Evolutionary conservation across 2,113 vertebrate genomes (phyloP).

Genomic region (Podocnemis expansa): DNA sequence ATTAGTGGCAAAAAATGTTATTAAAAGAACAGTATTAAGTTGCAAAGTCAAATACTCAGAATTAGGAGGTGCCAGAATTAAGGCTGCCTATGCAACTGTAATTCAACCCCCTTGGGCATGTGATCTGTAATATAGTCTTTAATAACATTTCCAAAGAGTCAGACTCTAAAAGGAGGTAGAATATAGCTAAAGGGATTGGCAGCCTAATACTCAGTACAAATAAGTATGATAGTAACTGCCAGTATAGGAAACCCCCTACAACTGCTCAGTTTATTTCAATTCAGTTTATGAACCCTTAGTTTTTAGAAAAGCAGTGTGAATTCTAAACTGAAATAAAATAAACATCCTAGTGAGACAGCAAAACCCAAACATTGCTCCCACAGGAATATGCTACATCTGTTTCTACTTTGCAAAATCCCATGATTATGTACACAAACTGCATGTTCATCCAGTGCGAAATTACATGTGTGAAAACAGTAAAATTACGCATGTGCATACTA

Average conservation of each 20-base stretch:
- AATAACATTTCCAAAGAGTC: background rate
- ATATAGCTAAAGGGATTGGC: background rate
- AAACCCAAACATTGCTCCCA: background rate
- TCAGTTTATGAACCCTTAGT: background rate
- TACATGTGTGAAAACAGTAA: background rate
- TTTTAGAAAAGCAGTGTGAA: background rate
- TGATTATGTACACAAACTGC: background rate
- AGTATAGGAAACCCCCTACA: background rate
- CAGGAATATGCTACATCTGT: background rate
- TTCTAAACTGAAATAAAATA: background rate
- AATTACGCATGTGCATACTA: background rate
- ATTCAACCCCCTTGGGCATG: background rate
- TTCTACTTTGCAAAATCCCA: background rate
- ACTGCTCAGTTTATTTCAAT: background rate
- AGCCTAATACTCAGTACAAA: background rate
- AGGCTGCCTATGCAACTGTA: background rate
- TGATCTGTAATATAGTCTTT: background rate
- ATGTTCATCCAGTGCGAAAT: background rate
- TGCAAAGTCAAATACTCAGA: background rate
- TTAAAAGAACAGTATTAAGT: background rate
- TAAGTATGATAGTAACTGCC: background rate
- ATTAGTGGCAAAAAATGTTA: background rate
- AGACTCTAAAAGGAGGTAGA: background rate
- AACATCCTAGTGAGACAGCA: background rate
- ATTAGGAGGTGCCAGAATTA: background rate